Percentiles rank a stretch among this genome's conserved stretches.
These are phyloP conservation scores for Protobothrops mucrosquamatus DNA, from an alignment of 2,113 vertebrate species.

Conservation along the genomic window DNA sequence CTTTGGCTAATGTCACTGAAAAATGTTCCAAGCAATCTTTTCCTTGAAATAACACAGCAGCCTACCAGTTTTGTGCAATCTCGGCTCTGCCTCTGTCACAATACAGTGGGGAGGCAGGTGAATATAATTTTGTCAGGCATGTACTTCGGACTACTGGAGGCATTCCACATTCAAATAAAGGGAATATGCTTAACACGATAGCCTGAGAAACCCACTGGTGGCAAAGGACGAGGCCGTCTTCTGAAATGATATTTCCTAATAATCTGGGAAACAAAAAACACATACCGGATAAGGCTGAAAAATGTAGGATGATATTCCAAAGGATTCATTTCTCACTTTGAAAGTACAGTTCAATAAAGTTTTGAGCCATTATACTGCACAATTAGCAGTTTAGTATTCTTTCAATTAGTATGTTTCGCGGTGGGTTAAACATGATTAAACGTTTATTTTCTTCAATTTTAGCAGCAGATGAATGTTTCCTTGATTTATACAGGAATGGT, in stretches of 20 bases:
- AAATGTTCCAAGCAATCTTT: constrained; percentile 56
- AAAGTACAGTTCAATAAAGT: neutral
- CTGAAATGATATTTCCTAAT: neutral
- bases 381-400: neutral
- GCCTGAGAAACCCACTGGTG: neutral
- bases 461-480: neutral
- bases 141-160: neutral
- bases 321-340: neutral
- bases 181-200: neutral
- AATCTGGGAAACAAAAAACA: neutral
- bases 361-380: neutral
- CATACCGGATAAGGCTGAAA: neutral
- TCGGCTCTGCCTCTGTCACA: constrained; percentile 15
- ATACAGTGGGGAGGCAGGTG: constrained; percentile 12
- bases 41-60: constrained; percentile 25
- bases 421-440: neutral
- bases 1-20: constrained; percentile 57
- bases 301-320: neutral
- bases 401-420: neutral
- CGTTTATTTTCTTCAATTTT: neutral
- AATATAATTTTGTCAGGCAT: constrained; percentile 2
- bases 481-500: neutral
- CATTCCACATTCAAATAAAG: neutral
- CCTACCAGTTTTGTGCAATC: constrained; percentile 22
- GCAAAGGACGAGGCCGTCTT: neutral